phyloP scores from a whole-genome alignment of 2,888 invertebrate species.

The Oegoconia quadripuncta region DNA sequence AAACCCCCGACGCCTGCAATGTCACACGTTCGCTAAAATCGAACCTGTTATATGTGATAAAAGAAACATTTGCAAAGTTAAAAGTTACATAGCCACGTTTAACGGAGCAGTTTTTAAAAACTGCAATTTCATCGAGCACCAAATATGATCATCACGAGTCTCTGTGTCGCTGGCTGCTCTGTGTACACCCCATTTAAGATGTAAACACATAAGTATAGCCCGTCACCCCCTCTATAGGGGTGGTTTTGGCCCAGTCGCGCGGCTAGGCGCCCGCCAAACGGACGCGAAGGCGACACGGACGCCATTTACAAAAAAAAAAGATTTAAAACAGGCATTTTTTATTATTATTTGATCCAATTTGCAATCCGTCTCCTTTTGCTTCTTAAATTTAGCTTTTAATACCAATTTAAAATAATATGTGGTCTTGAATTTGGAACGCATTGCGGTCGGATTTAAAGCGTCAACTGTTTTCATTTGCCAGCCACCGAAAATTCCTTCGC shows the following conservation, averaged over 20 bases:
- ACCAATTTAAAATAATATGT: conserved; percentile 15
- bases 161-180: conserved; percentile 32
- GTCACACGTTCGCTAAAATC: too few relatives aligned
- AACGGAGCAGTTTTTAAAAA: neutral
- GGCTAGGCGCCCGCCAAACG: conserved; percentile 55
- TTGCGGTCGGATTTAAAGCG: conserved; percentile 14
- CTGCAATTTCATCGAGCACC: neutral
- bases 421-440: conserved; percentile 24
- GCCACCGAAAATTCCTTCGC: conserved; percentile 23
- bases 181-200: conserved; percentile 68
- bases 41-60: too few relatives aligned
- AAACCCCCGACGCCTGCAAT: too few relatives aligned
- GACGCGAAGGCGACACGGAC: conserved; percentile 37
- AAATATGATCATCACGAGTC: conserved; percentile 1
- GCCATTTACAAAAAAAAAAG: conserved; percentile 28
- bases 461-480: conserved; percentile 19
- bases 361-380: neutral
- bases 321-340: conserved; percentile 21
- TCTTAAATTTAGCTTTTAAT: neutral
- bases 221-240: conserved; percentile 41
- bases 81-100: too few relatives aligned
- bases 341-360: conserved; percentile 1
- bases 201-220: conserved; percentile 72
- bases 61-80: too few relatives aligned
- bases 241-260: conserved; percentile 54